Conservation (phyloP, 2,797 vertebrate genomes). For the Helarctos malayanus region DNA sequence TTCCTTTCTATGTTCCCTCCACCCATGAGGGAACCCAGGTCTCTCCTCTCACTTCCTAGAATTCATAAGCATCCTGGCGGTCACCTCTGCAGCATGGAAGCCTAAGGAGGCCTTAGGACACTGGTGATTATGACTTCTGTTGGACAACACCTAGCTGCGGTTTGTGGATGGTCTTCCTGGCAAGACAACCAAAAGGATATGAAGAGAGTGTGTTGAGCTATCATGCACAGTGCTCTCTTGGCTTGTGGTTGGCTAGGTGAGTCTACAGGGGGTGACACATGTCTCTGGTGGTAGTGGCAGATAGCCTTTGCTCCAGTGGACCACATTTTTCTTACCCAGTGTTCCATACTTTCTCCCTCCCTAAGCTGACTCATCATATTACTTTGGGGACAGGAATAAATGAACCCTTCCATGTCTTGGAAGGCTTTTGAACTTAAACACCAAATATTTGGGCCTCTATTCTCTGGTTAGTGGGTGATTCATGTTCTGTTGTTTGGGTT, state of each 20-base stretch:
- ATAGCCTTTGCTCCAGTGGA: neutral
- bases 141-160: neutral
- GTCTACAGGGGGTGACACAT: neutral
- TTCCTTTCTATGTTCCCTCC: neutral
- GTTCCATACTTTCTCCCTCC: neutral
- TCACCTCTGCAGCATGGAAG: neutral
- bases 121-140: neutral
- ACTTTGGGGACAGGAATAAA: neutral
- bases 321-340: neutral
- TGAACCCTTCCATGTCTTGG: neutral
- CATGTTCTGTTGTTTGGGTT: neutral
- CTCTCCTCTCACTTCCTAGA: neutral
- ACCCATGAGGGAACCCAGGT: neutral
- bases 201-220: neutral
- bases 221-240: neutral
- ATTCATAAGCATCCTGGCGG: neutral
- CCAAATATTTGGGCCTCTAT: neutral
- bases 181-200: neutral
- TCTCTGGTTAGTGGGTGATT: neutral
- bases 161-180: neutral
- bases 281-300: neutral
- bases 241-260: neutral
- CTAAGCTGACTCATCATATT: neutral
- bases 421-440: neutral
- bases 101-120: neutral